These are phyloP conservation scores for Crocuta crocuta DNA, from an alignment of 2,113 vertebrate genomes.

Conservation along the genomic window DNA sequence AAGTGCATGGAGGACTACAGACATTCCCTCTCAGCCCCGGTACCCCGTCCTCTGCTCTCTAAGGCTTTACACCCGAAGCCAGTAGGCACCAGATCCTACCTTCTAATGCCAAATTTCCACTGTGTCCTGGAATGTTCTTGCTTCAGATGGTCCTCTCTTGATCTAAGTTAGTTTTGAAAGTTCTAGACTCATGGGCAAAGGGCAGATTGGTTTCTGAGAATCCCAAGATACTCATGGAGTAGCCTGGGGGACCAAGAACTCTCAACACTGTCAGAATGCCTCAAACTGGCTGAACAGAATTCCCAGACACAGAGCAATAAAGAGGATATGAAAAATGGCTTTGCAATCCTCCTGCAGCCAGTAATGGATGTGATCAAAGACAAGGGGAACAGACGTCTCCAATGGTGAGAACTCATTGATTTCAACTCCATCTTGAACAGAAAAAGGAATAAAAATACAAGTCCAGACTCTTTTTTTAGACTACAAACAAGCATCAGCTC, in stretches of 20 bases:
- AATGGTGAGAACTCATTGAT: background rate
- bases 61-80: background rate
- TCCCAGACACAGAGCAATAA: background rate
- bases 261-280: background rate
- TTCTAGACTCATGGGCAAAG: background rate
- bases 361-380: background rate
- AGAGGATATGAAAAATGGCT: background rate
- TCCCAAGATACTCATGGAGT: background rate
- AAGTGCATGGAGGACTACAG: background rate
- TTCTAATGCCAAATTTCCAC: background rate
- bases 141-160: background rate
- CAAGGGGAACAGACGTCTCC: background rate
- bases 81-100: background rate
- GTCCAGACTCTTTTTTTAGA: background rate
- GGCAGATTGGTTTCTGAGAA: background rate
- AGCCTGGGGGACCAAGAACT: background rate
- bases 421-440: background rate
- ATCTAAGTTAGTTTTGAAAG: background rate
- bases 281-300: background rate
- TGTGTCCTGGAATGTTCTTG: background rate
- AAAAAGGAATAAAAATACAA: constrained; percentile 14
- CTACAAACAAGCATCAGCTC: background rate
- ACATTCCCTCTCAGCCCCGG: background rate
- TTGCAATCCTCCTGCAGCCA: background rate
- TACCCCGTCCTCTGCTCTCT: background rate